Base-by-base conservation (phyloP, 2,888 invertebrate genomes). In the Drosophila nr. medialis region DNA sequence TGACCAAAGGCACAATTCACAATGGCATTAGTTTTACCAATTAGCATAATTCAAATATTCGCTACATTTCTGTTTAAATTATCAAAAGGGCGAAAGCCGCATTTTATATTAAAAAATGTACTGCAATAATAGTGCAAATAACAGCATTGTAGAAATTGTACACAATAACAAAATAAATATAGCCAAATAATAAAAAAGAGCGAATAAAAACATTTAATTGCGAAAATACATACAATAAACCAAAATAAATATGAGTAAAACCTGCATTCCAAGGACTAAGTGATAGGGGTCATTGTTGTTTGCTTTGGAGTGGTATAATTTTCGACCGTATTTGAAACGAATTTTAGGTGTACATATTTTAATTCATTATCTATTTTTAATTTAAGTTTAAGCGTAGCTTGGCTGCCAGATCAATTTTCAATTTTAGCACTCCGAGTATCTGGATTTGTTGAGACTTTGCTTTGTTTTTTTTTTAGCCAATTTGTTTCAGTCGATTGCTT, bases 401-500 rank as follows among this genome's bases (percentile, higher is more conserved):
- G 40, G 21, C 11, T 42, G 40, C 11, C 11, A 11, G 11, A 2
- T 8, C 4, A 24, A 45, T 24, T 24, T 45, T 24, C 45, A 4
- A 1, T 45, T 24, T 45, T 24, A 4, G 24, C 15, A 15, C 21
- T 21, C 13, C 7, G 21, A 1, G 7, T 45, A 13, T 42, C 6
- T 38, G 10, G n/a, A 29, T 7, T 38, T n/a, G 8, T 8, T 38
- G 15, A 8, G 15, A 24, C n/a, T 48, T 11, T 4, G 27, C 32
- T 10, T 32, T 32, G 30, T 54, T 11, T 32, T 34, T 29, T 48
- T n/a, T 49, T 34, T 53, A 80, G 30, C 58, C 65, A 78, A 59
- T 72, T 72, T 54, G 49, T 76, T 80, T 69, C 82, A 65, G 60
- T 78, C 55, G 70, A 76, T 40, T 61, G 69, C 67, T 60, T 63